Conservation (phyloP, 35 echinoderm and acorn worm genomes). For the Apostichopus japonicus region DNA sequence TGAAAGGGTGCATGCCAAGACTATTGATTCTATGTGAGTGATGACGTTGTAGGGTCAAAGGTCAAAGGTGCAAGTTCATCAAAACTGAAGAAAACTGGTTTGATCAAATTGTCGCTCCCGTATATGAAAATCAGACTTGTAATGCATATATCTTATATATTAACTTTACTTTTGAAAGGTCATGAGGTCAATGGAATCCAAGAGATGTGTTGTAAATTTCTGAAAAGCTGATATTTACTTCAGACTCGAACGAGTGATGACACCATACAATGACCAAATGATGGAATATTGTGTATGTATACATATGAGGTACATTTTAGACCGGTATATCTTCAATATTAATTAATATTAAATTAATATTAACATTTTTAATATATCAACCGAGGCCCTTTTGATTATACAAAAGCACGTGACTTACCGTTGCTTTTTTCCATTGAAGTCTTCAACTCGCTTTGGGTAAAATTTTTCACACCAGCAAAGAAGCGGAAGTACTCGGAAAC, state of each 20-base stretch:
- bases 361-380: neutral
- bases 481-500: conserved; percentile 15
- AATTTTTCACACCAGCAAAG: neutral
- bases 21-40: too few species aligned
- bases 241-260: neutral
- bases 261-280: neutral
- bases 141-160: too few species aligned
- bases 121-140: too few species aligned
- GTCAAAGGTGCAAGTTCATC: too few species aligned
- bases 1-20: too few species aligned
- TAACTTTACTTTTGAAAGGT: too few species aligned
- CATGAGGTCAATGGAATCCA: too few species aligned
- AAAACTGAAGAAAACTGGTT: too few species aligned
- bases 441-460: neutral
- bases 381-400: neutral
- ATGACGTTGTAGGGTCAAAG: too few species aligned
- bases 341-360: neutral
- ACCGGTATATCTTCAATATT: neutral
- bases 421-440: neutral
- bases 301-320: neutral
- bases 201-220: too few species aligned
- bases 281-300: neutral
- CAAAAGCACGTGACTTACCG: neutral
- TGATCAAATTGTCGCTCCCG: too few species aligned
- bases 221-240: neutral